Base-by-base conservation (phyloP, 2,113 vertebrate species). In the Hippolais icterina region DNA sequence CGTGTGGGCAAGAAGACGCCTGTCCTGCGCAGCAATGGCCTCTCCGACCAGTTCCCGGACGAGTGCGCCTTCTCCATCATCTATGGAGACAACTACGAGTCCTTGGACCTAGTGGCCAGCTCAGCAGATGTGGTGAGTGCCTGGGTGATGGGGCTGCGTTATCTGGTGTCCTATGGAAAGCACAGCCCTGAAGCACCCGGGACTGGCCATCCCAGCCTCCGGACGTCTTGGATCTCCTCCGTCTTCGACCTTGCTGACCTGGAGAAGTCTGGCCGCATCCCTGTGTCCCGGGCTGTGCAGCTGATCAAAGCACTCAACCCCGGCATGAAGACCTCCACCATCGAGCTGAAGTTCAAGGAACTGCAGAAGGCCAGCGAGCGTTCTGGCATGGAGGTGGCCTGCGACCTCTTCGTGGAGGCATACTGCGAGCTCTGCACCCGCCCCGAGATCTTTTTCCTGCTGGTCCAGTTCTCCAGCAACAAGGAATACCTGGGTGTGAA, bases 1-100 rank as follows among this genome's bases (percentile, higher is more conserved):
- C 98, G 99, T 2, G 95, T 99, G 64, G 99, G 99, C 56, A 99
- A 99, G 98, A 99, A 99, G 96, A 99, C 99, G 0, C 99, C 99
- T 0, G 94, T 99, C 84, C 96, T 99, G 47, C 98, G 99, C 90
- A 99, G 98, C 97, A 99, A 99, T 10, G 99, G 99, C 66, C 98
- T 99, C 68, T 99, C 99, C 0, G 99, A 99, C 93, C 99, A 99
- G 97, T 99, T 99, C 91, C 98, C 99, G 0, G 99, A 99, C 0
- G 99, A 99, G 93, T 99, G 99, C 10, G 99, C 99, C 24, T 99
- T 99, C 96, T 99, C 99, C 70, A 99, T 99, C 85, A 99, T 99
- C 94, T 99, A 99, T 0, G 99, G 99, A n/a, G 99, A 99, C 87
- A 99, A 99, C 90, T 99, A 99, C 1, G 99, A 99, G 95, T 99